Base-by-base conservation (phyloP, 92 coral and sea anemone genomes). In the Actinostola sp. region DNA sequence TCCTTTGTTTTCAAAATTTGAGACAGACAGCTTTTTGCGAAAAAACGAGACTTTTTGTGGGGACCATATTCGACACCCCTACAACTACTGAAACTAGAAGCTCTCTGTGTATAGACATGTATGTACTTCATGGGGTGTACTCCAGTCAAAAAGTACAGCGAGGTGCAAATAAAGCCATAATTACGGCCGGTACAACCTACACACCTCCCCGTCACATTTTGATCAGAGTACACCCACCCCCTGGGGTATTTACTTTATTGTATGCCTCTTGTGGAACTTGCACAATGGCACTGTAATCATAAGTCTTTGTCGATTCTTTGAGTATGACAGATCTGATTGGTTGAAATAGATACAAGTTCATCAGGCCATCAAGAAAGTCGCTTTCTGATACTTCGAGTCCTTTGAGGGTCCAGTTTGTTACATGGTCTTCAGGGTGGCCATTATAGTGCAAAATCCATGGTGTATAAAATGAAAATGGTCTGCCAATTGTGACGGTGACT, bases 241-340 rank as follows among this genome's bases (percentile, higher is more conserved):
- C 25, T 21, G 29, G 46, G 50, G 13, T n/a, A 12, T 76, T 62
- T 65, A 84, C 93, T 84, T 88, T 69, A 56, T 66, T 73, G 49
- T 61, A 70, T 32, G 84, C 63, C 16, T 44, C 79, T 51, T 46
- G 63, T 1, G 70, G 74, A 13, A 89, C 58, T 38, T 84, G 70
- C 10, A 89, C 88, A 13, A 67, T 36, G 21, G 91, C 91, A 38
- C 71, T 77, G 85, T 85, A 89, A 45, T 51, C 71, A 42, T 67
- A 81, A 11, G 54, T 20, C 30, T 64, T 69, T 7, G 50, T 53
- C 17, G 55, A 63, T 56, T 89, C 91, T 48, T 54, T 45, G 2
- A 85, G 43, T 21, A 89, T 73, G 26, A 76, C 57, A 34, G 91
- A 89, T 45, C 20, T 51, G 41, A 61, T 50, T 7, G 79, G 53